A percentile compares a stretch with the other conserved stretches of the same genome.
These are phyloP conservation scores for Trichogramma evanescens DNA, from an alignment of 2,888 invertebrate genomes.

Conservation along the genomic window DNA sequence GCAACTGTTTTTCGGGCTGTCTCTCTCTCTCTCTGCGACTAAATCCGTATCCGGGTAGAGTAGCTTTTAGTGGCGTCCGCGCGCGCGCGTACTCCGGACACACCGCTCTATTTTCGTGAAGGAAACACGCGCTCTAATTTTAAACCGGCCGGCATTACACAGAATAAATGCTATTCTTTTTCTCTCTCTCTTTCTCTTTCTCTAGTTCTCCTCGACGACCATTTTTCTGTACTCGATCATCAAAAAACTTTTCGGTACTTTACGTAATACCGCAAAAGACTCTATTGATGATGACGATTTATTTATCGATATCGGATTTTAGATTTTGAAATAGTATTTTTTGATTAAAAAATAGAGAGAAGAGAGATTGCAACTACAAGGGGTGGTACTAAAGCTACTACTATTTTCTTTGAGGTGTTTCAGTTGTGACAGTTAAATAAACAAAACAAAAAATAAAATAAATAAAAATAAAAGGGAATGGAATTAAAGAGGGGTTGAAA, in stretches of 20 bases:
- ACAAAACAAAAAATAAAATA: too few relatives aligned
- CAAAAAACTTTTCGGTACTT: background rate
- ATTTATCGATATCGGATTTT: too few relatives aligned
- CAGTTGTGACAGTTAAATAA: too few relatives aligned
- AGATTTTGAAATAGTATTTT: too few relatives aligned
- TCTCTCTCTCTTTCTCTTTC: background rate
- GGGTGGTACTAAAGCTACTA: too few relatives aligned
- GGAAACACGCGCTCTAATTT: constrained; percentile 43
- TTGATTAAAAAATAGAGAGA: too few relatives aligned
- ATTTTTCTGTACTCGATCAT: background rate
- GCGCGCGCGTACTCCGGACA: constrained; percentile 7
- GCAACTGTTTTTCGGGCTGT: constrained; percentile 10
- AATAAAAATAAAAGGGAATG: too few relatives aligned
- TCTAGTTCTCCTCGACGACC: background rate
- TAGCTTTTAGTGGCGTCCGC: constrained; percentile 11
- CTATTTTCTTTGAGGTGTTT: too few relatives aligned
- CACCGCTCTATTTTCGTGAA: constrained; percentile 42
- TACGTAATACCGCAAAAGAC: too few relatives aligned
- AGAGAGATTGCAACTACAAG: too few relatives aligned
- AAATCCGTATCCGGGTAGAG: constrained; percentile 35
- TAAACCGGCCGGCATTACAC: constrained; percentile 37
- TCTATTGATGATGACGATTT: too few relatives aligned
- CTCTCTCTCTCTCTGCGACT: constrained; percentile 27
- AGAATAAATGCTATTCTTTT: constrained; percentile 23
- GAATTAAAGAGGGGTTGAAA: too few relatives aligned